Evolutionary conservation across 2,797 vertebrate species (phyloP), one percentile per base, ranked within the genome.

Genomic region (Phoeniculus purpureus): DNA sequence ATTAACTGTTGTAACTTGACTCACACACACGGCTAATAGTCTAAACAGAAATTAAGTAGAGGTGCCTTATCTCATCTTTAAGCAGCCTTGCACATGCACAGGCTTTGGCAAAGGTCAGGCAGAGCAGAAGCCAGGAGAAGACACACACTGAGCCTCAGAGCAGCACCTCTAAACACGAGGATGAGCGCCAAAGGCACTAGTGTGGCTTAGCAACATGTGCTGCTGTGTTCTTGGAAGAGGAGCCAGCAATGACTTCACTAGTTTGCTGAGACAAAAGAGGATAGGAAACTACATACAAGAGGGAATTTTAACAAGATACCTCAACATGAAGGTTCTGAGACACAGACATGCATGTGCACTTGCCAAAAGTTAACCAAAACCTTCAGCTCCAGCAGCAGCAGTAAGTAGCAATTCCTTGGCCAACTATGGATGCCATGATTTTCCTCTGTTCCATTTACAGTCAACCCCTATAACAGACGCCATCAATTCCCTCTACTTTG

Each of bases 1-100:
- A 96, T 95, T 91, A 95, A 50, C 15, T 59, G 32, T 9, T 20
- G 59, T 71, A 89, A 80, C 73, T 74, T 4, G 61, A 92, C 55
- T 32, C 65, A 16, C 54, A 31, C 45, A 7, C 67, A 65, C 2
- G 31, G 50, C 43, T 43, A n/a, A 62, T 0, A 78, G 72, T 3
- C 56, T 58, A 18, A 82, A 34, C 22, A 79, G 64, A 70, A 65
- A n/a, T 25, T 4, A 65, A 55, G 22, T 0, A 21, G 37, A 29
- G 3, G 72, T n/a, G 64, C 56, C 47, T 27, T 4, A 48, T 50
- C 66, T 70, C 47, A 7, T 18, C 37, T 22, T 25, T 8, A 17
- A 23, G 34, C 27, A 76, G 84, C 31, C 55, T n/a, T 3, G 32
- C 37, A 55, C 16, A 40, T 6, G 20, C 60, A 15, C 4, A 25